Evolutionary conservation across 23 tunicate species (phyloP).

Genomic region (Phallusia fumigata): DNA sequence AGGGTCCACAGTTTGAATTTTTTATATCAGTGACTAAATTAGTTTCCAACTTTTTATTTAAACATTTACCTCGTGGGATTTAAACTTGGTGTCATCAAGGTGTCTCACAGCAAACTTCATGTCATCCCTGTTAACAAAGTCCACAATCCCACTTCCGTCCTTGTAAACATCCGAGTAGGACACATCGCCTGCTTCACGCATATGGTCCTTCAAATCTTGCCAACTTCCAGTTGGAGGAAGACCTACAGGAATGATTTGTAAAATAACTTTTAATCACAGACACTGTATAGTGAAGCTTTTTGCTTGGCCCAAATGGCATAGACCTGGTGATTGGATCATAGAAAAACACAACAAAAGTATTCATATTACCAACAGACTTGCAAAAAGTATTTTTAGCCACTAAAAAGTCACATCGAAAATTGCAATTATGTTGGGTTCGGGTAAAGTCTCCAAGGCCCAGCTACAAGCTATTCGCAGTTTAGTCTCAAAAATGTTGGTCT

Average conservation of each 20-base stretch:
- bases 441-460: no score
- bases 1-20: not conserved
- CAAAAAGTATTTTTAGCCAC: no score
- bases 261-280: not conserved
- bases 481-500: no score
- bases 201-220: slow-evolving; percentile 96
- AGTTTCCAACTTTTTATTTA: no score
- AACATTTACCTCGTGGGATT: slow-evolving; percentile 79
- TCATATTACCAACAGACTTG: no score
- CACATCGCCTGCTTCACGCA: slow-evolving; percentile 97
- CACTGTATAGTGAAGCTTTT: not conserved
- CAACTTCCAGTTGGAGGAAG: slow-evolving; percentile 94
- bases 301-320: no score
- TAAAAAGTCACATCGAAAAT: no score
- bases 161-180: slow-evolving; percentile 91
- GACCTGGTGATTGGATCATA: no score
- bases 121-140: slow-evolving; percentile 83
- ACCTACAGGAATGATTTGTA: slow-evolving; percentile 25
- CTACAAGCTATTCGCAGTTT: no score
- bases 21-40: not conserved
- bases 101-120: slow-evolving; percentile 83
- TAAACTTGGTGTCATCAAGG: slow-evolving; percentile 84
- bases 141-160: slow-evolving; percentile 94
- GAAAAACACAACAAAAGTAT: no score
- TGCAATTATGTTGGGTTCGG: no score